A percentile compares a stretch with the other conserved stretches of the same genome.
Evolutionary conservation across 2,888 invertebrate genomes (phyloP).

Genomic region (Dryadula phaetusa): DNA sequence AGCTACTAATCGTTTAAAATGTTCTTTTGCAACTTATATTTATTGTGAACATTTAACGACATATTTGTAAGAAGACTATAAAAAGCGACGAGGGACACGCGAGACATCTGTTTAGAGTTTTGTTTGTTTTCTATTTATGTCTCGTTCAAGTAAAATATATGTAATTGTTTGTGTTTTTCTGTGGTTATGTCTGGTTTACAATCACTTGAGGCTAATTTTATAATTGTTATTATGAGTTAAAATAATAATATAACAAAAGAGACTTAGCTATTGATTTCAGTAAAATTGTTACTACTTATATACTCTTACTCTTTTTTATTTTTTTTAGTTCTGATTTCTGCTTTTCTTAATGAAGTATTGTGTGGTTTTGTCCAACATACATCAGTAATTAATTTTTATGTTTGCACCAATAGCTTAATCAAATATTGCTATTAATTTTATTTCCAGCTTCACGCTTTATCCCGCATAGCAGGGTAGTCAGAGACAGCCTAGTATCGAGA

Average conservation of each 20-base stretch:
- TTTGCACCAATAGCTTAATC: no score
- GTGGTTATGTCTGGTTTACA: background rate
- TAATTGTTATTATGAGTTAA: background rate
- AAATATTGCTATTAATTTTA: no score
- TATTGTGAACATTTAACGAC: constrained; percentile 20
- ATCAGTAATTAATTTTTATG: no score
- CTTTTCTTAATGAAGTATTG: no score
- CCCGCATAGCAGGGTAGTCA: no score
- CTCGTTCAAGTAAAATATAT: background rate
- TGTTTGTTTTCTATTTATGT: constrained; percentile 19
- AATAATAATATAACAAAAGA: no score
- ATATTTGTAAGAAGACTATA: constrained; percentile 25
- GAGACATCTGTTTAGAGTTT: constrained; percentile 19
- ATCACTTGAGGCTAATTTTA: background rate
- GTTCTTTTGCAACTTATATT: constrained; percentile 25
- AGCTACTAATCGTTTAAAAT: constrained; percentile 28
- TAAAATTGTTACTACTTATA: background rate
- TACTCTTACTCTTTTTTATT: no score
- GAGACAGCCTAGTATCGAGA: no score
- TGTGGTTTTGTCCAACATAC: no score
- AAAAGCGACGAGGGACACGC: constrained; percentile 21
- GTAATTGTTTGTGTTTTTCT: background rate
- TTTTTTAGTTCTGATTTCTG: no score
- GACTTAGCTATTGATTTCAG: background rate
- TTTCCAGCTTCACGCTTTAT: no score